Conservation (phyloP, 2,113 vertebrate genomes). For the Perca fluviatilis region DNA sequence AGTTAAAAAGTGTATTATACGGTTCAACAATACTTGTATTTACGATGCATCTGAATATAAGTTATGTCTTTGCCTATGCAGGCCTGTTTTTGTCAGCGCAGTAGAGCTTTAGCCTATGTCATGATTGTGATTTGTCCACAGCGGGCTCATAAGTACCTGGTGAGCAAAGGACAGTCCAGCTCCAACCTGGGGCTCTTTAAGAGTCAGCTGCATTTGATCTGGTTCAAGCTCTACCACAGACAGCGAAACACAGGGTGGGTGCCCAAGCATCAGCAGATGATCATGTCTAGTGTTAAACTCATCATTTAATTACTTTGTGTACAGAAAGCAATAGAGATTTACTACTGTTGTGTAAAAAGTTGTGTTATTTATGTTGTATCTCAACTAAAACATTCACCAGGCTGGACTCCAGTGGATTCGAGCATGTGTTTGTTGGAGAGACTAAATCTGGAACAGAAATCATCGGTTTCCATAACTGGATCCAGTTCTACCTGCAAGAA, state of each 20-base stretch:
- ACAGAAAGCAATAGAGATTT: not conserved
- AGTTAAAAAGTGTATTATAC: not conserved
- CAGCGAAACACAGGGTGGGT: slow-evolving; percentile 84
- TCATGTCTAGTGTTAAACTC: not conserved
- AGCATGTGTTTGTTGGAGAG: slow-evolving; percentile 92
- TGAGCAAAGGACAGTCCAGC: slow-evolving; percentile 82
- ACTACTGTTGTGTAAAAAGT: not conserved
- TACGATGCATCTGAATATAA: not conserved
- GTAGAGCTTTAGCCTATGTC: not conserved
- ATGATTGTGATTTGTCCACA: slow-evolving; percentile 63
- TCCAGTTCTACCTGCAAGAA: slow-evolving; percentile 92
- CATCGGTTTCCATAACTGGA: slow-evolving; percentile 91
- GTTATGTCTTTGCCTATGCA: not conserved
- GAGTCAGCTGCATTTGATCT: slow-evolving; percentile 88
- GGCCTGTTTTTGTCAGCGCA: not conserved
- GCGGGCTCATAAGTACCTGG: slow-evolving; percentile 87
- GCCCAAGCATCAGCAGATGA: not conserved
- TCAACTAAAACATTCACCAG: slow-evolving; percentile 68
- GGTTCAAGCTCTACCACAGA: slow-evolving; percentile 90
- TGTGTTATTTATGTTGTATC: not conserved
- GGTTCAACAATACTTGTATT: not conserved
- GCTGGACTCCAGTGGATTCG: slow-evolving; percentile 89
- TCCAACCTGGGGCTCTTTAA: slow-evolving; percentile 83
- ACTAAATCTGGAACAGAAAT: slow-evolving; percentile 84
- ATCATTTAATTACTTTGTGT: not conserved